Evolutionary conservation across 1,140 invertebrate species (phyloP).

Genomic region (Macrotrachela quadricornifera): DNA sequence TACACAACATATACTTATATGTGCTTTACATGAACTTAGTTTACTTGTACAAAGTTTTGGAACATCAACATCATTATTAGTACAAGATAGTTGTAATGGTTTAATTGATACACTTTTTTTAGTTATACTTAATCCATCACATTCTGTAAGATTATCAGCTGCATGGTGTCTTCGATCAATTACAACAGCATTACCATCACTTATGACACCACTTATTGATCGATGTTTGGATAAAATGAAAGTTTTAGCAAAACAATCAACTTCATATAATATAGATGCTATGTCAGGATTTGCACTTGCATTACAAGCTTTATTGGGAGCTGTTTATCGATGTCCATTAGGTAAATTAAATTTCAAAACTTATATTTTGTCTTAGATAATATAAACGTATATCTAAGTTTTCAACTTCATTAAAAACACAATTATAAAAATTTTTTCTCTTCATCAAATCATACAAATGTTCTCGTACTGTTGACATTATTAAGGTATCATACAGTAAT

Average conservation of each 20-base stretch:
- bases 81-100: slow-evolving; percentile 50
- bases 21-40: slow-evolving; percentile 67
- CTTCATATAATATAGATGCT: slow-evolving; percentile 45
- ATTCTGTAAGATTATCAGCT: slow-evolving; percentile 65
- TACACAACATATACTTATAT: slow-evolving; percentile 76
- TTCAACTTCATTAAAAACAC: too few species aligned
- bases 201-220: slow-evolving; percentile 75
- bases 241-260: slow-evolving; percentile 61
- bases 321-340: slow-evolving; percentile 64
- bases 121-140: slow-evolving; percentile 72
- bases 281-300: slow-evolving; percentile 80
- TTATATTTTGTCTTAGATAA: too few species aligned
- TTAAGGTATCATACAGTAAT: too few species aligned
- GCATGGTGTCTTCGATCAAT: slow-evolving; percentile 80
- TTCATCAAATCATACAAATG: too few species aligned
- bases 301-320: slow-evolving; percentile 69
- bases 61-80: slow-evolving; percentile 64
- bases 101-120: slow-evolving; percentile 41
- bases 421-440: too few species aligned
- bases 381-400: too few species aligned
- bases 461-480: too few species aligned
- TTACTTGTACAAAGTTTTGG: slow-evolving; percentile 55
- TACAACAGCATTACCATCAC: slow-evolving; percentile 70
- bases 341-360: too few species aligned
- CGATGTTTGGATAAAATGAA: slow-evolving; percentile 35